Evolutionary conservation across 2,888 invertebrate species (phyloP).

Genomic region (Tetranychus truncatus): DNA sequence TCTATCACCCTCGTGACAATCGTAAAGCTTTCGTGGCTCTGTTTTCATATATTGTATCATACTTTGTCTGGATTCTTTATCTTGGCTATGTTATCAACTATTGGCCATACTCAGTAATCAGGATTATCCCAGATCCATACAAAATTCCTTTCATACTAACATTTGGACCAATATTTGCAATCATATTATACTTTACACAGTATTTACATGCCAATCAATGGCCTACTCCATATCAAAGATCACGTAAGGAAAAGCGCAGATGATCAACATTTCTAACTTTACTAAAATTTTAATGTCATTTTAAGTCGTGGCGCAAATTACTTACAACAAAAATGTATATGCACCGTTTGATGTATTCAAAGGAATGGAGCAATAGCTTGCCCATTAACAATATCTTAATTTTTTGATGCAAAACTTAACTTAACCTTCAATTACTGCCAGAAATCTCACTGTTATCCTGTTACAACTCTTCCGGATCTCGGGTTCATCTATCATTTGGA

Average conservation of each 20-base stretch:
- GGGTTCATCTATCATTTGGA: no score
- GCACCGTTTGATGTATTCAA: no score
- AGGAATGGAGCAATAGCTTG: no score
- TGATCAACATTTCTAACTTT: background rate
- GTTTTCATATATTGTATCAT: background rate
- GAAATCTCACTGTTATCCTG: no score
- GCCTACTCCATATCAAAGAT: background rate
- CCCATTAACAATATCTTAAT: no score
- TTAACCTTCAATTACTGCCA: no score
- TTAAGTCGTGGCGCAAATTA: no score
- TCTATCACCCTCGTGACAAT: conserved; percentile 4
- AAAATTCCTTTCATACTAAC: background rate
- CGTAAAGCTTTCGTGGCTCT: conserved; percentile 3
- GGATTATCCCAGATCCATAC: conserved; percentile 4
- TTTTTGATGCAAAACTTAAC: no score
- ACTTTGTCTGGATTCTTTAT: background rate
- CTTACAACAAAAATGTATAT: no score
- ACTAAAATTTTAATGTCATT: no score
- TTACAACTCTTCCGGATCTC: no score
- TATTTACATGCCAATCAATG: background rate
- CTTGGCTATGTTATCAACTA: conserved; percentile 7
- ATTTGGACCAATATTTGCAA: background rate
- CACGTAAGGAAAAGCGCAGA: conserved; percentile 1
- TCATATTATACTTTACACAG: background rate
- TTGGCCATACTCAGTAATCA: background rate